Evolutionary conservation across 1,140 invertebrate species (phyloP), one percentile per base, ranked within the genome.

Genomic region (Bombus consobrinus): DNA sequence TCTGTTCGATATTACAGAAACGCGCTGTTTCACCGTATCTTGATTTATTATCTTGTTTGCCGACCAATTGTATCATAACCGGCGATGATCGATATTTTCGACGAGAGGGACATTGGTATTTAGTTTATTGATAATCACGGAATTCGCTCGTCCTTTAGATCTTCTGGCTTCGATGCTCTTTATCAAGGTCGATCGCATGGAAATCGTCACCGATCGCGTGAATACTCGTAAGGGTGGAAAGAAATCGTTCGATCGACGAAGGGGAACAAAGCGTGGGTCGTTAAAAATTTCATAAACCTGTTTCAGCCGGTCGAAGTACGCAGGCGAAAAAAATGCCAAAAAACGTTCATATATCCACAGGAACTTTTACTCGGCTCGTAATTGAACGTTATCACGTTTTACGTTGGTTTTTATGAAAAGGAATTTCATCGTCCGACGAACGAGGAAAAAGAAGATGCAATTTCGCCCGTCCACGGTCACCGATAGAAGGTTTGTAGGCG

Each of bases 361-460:
- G 71, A 66, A 81, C 41, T 75, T 75, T 81, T 75, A 43, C 79
- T 47, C 57, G 59, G 84, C 59, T 34, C 71, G 85, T 86, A 86
- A 86, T 86, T 86, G 85, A 81, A 81, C 81, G 85, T 82, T 83
- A 86, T 82, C 81, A 77, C 82, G 86, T 87, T 85, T 85, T 85
- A 81, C 84, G 84, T 81, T 81, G 83, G 82, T 76, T 85, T 73
- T 85, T 85, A 83, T 79, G 74, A 84, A 87, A 87, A 79, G 73
- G 76, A 83, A 86, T 76, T 86, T 77, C 80, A 82, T 86, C 80
- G 73, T 69, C 68, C 57, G n/a, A 57, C 57, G 37, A 57, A 79
- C 41, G 75, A 78, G 18, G 75, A 41, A 57, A 28, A 62, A 64
- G 34, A 43, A 75, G 82, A 81, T 89, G 62, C 68, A 83, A 88